phyloP scores from a whole-genome alignment of 2,113 vertebrate species.

The Chascanopsetta lugubris region DNA sequence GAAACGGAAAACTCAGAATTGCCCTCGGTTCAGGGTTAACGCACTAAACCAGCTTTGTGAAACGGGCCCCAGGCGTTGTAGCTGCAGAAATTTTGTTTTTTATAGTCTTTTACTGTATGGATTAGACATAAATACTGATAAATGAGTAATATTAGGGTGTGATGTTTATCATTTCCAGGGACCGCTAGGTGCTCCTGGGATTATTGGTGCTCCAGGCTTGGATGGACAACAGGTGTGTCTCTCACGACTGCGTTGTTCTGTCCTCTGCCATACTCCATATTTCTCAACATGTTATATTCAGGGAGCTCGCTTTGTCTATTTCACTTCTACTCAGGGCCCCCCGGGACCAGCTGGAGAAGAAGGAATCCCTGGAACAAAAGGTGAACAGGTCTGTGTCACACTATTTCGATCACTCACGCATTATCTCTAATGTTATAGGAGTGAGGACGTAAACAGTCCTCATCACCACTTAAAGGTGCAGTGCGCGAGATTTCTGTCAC shows the following conservation, averaged over 20 bases:
- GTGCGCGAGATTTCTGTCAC: too few relatives aligned
- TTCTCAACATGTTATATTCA: not conserved
- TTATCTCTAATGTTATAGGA: not conserved
- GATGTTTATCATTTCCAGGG: slow-evolving; percentile 68
- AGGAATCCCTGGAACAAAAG: slow-evolving; percentile 62
- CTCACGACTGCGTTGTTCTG: not conserved
- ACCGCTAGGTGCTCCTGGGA: slow-evolving; percentile 63
- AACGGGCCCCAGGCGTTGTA: too few relatives aligned
- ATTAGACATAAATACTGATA: not conserved
- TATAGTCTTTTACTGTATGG: too few relatives aligned
- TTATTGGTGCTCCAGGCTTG: slow-evolving; percentile 65
- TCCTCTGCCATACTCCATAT: not conserved
- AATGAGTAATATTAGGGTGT: not conserved
- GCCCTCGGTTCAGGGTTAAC: too few relatives aligned
- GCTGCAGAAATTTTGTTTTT: too few relatives aligned
- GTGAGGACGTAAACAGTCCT: too few relatives aligned
- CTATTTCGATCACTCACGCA: not conserved
- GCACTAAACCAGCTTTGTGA: too few relatives aligned
- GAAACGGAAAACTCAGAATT: too few relatives aligned
- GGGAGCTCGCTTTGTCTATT: not conserved
- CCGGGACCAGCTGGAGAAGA: slow-evolving; percentile 63
- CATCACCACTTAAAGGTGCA: too few relatives aligned
- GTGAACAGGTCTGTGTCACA: slow-evolving; percentile 58
- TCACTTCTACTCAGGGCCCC: slow-evolving; percentile 51
- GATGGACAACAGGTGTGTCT: slow-evolving; percentile 80